Evolutionary conservation across 2,888 invertebrate genomes (phyloP).

Genomic region (Altica lythri): DNA sequence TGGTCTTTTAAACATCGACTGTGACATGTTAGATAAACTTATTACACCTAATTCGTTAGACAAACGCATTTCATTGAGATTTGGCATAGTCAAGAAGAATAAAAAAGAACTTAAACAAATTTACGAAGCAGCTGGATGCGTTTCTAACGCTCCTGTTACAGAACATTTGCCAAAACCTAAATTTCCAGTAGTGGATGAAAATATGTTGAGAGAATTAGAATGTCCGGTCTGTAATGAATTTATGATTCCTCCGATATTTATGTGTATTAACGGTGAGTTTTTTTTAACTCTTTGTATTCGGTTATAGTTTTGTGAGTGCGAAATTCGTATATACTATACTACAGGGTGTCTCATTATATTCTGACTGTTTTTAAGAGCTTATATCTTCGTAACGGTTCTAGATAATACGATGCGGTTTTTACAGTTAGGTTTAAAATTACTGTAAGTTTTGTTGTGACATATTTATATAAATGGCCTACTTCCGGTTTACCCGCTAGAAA

Average conservation of each 20-base stretch:
- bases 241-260: constrained; percentile 42
- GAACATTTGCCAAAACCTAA: constrained; percentile 9
- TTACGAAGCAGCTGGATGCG: constrained; percentile 30
- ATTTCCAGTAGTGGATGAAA: constrained; percentile 28
- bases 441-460: too few relatives aligned
- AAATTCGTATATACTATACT: too few relatives aligned
- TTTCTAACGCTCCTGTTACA: constrained; percentile 18
- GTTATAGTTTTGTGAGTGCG: too few relatives aligned
- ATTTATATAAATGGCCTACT: too few relatives aligned
- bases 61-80: constrained; percentile 14
- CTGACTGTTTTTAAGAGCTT: too few relatives aligned
- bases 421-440: too few relatives aligned
- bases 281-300: too few relatives aligned
- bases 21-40: background rate
- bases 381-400: too few relatives aligned
- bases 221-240: constrained; percentile 43
- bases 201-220: constrained; percentile 41
- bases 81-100: constrained; percentile 39
- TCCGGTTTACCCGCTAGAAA: too few relatives aligned
- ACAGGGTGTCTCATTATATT: too few relatives aligned
- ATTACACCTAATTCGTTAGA: background rate
- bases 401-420: too few relatives aligned
- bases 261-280: constrained; percentile 39
- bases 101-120: constrained; percentile 38
- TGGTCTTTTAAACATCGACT: background rate